Evolutionary conservation across 2,113 vertebrate genomes (phyloP).

Genomic region (Scolopax mira): DNA sequence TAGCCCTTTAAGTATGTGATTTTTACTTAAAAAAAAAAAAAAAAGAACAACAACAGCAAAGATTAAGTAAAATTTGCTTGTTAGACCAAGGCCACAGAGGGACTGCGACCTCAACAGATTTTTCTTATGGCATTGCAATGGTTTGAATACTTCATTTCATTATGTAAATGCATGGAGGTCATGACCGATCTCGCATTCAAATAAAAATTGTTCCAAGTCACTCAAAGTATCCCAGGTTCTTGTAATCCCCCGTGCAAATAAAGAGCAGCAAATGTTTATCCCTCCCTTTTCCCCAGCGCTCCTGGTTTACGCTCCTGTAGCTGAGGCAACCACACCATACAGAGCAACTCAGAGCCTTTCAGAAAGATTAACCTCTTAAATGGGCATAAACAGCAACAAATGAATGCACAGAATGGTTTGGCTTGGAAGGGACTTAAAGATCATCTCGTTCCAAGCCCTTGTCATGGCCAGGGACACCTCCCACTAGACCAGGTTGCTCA

Average conservation of each 20-base stretch:
- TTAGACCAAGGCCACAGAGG: background rate
- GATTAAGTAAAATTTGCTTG: background rate
- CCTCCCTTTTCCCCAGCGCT: background rate
- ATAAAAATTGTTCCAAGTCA: conserved; percentile 17
- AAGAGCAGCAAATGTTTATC: conserved; percentile 4
- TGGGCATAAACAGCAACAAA: background rate
- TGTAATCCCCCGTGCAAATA: background rate
- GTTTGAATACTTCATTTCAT: background rate
- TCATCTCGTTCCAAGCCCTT: too few species aligned
- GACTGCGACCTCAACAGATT: background rate
- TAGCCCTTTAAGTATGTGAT: background rate
- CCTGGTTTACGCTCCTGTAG: background rate
- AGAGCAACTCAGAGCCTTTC: background rate
- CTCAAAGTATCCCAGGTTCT: conserved; percentile 15
- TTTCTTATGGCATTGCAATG: background rate
- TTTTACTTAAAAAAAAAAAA: background rate
- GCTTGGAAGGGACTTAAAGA: too few species aligned
- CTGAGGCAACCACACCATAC: background rate
- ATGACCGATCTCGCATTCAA: background rate
- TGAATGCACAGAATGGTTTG: background rate
- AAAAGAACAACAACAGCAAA: too few species aligned
- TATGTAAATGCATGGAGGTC: background rate
- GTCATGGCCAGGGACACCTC: too few species aligned
- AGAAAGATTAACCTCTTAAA: conserved; percentile 41
- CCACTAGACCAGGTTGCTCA: too few species aligned